Conservation (phyloP, 30 jellyfish, hydroid and myxozoan species). For the Chrysaora quinquecirrha region DNA sequence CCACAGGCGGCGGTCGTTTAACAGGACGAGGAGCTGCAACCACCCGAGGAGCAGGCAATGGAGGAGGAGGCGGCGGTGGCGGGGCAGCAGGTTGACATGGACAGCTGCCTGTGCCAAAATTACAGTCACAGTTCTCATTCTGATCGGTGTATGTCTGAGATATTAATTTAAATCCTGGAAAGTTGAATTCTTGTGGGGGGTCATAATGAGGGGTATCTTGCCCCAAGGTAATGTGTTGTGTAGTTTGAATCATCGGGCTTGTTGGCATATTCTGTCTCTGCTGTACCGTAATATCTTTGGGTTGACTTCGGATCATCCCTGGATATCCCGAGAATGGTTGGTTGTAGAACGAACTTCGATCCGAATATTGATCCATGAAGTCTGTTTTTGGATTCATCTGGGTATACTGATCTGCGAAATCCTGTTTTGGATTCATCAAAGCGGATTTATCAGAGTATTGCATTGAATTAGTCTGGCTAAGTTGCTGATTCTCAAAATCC, state of each 20-base stretch:
- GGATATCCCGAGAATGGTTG: slow-evolving; percentile 18
- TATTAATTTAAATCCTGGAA: slow-evolving; percentile 53
- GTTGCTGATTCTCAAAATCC: too few relatives aligned
- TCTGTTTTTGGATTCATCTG: neutral
- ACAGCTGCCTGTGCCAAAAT: slow-evolving; percentile 6
- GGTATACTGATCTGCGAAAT: slow-evolving; percentile 31
- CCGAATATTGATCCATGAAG: slow-evolving; percentile 43
- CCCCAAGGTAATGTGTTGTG: slow-evolving; percentile 42
- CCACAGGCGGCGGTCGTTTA: slow-evolving; percentile 33
- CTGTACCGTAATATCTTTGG: slow-evolving; percentile 27
- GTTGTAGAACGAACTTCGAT: neutral
- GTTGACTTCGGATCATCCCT: neutral
- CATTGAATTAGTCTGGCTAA: too few relatives aligned
- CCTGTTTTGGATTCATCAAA: too few relatives aligned
- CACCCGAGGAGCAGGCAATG: neutral
- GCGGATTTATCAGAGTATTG: too few relatives aligned
- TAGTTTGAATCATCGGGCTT: slow-evolving; percentile 35
- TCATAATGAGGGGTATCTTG: slow-evolving; percentile 57
- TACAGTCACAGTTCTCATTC: slow-evolving; percentile 50
- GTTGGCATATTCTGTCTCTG: slow-evolving; percentile 61
- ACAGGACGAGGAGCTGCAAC: slow-evolving; percentile 26
- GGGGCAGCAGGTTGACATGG: slow-evolving; percentile 46
- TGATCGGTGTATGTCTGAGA: slow-evolving; percentile 59
- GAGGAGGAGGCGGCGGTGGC: slow-evolving; percentile 33
- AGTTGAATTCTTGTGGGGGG: slow-evolving; percentile 58